A percentile compares a stretch with the other conserved stretches of the same genome.
These are phyloP conservation scores for Varroa destructor DNA, from an alignment of 1,140 invertebrate genomes.

Conservation along the genomic window DNA sequence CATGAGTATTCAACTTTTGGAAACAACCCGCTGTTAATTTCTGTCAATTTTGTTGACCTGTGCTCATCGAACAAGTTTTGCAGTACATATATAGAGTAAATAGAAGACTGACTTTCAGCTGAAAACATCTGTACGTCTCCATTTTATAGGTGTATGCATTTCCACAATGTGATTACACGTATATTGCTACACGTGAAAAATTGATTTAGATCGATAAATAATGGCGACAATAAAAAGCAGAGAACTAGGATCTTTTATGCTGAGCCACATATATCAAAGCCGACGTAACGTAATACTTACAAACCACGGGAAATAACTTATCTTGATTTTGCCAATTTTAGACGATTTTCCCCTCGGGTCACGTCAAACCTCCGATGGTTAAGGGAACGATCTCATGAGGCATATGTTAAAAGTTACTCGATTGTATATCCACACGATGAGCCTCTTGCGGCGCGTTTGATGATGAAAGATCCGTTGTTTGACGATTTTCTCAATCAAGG, in stretches of 20 bases:
- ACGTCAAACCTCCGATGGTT: conserved; percentile 56
- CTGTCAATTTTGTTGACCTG: background rate
- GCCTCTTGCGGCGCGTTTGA: conserved; percentile 61
- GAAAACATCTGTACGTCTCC: too few species aligned
- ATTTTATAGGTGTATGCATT: too few species aligned
- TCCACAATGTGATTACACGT: too few species aligned
- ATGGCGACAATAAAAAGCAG: too few species aligned
- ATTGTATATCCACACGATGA: conserved; percentile 71
- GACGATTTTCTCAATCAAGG: conserved; percentile 52
- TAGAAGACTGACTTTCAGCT: background rate
- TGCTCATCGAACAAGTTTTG: too few species aligned
- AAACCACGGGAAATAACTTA: too few species aligned
- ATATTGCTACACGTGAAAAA: too few species aligned
- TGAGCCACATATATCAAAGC: too few species aligned
- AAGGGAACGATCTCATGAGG: conserved; percentile 64
- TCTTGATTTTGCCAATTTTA: conserved; percentile 33
- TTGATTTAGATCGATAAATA: too few species aligned
- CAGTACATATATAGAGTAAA: too few species aligned
- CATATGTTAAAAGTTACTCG: conserved; percentile 70
- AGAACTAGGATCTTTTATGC: too few species aligned
- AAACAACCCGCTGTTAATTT: background rate
- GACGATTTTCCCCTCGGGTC: conserved; percentile 55
- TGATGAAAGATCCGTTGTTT: conserved; percentile 54
- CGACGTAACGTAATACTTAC: too few species aligned
- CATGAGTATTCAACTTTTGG: background rate